Base-by-base conservation (phyloP, 2,113 vertebrate genomes). In the Apteryx mantelli region DNA sequence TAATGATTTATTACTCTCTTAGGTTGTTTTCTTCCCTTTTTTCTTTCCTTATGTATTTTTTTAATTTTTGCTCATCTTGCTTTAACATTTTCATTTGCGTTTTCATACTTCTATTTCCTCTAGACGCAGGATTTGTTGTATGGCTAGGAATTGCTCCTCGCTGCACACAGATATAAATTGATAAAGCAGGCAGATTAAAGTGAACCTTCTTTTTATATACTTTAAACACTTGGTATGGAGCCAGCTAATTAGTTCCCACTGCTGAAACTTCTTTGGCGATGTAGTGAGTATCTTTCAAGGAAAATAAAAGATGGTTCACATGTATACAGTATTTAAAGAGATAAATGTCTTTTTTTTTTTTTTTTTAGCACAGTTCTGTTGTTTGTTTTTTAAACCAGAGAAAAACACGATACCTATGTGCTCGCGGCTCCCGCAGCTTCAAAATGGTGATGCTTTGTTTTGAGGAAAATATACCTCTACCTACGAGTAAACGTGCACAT, bases 1-100 rank as follows among this genome's bases (percentile, higher is more conserved):
- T 96, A 53, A 93, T 97, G 96, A 97, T 97, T 97, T 96, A 98
- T 97, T 95, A 89, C 82, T 86, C 95, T 86, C 68, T 40, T 64
- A 63, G 15, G 11, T 73, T 89, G 73, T 89, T 91, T 95, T 96
- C 76, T 93, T 97, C 82, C 58, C 20, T 87, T 26, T n/a, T 80
- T 34, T 21, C 42, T 44, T 32, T 30, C 2, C 3, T 15, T n/a
- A 38, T 38, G 16, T 22, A 10, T 17, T 7, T 24, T 34, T 17
- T 21, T 2, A 13, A 18, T 38, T 8, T 19, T 36, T 36, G 15
- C 21, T 34, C 26, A 14, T 74, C 60, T 75, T 13, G 3, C 8
- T 87, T 65, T 1, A 80, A 2, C 15, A 15, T 89, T 89, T 93
- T 79, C 40, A 53, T 83, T 83, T 38, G 40, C 6, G 1, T 68